Conservation (phyloP, 2,888 invertebrate genomes). For the Sarcophaga rosellei region DNA sequence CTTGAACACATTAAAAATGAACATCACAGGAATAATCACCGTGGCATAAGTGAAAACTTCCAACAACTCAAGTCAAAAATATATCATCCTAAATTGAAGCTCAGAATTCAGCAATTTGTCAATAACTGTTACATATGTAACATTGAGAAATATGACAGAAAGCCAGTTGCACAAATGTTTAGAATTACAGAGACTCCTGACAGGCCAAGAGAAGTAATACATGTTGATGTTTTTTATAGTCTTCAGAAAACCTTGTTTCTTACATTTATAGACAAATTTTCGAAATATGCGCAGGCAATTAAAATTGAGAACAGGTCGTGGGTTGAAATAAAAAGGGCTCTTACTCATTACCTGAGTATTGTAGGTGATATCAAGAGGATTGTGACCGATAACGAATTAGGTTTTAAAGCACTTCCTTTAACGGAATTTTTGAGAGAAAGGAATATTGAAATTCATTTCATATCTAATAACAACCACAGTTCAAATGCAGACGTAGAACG, state of each 20-base stretch:
- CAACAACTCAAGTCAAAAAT: not conserved
- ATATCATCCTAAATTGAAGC: slow-evolving; percentile 34
- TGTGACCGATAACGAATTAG: slow-evolving; percentile 66
- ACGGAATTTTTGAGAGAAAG: slow-evolving; percentile 52
- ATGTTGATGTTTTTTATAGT: slow-evolving; percentile 67
- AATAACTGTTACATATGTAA: slow-evolving; percentile 42
- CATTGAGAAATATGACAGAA: slow-evolving; percentile 44
- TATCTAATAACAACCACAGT: slow-evolving; percentile 61
- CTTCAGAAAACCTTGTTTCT: slow-evolving; percentile 6
- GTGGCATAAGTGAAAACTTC: slow-evolving; percentile 39
- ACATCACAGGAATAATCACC: slow-evolving; percentile 25
- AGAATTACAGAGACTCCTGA: slow-evolving; percentile 69
- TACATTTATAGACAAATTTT: slow-evolving; percentile 24
- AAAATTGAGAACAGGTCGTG: slow-evolving; percentile 62
- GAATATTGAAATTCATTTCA: slow-evolving; percentile 64
- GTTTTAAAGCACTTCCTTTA: slow-evolving; percentile 64
- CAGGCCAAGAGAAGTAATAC: slow-evolving; percentile 70
- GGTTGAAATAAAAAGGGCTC: slow-evolving; percentile 62
- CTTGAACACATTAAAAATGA: slow-evolving; percentile 7
- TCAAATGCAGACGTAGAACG: slow-evolving; percentile 67
- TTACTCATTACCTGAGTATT: slow-evolving; percentile 59
- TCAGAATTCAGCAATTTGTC: slow-evolving; percentile 32
- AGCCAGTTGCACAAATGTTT: slow-evolving; percentile 60
- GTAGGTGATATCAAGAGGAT: slow-evolving; percentile 62
- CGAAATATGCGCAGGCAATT: slow-evolving; percentile 30